Evolutionary conservation across 1,140 invertebrate species (phyloP).

Genomic region (Teleogryllus occipitalis): DNA sequence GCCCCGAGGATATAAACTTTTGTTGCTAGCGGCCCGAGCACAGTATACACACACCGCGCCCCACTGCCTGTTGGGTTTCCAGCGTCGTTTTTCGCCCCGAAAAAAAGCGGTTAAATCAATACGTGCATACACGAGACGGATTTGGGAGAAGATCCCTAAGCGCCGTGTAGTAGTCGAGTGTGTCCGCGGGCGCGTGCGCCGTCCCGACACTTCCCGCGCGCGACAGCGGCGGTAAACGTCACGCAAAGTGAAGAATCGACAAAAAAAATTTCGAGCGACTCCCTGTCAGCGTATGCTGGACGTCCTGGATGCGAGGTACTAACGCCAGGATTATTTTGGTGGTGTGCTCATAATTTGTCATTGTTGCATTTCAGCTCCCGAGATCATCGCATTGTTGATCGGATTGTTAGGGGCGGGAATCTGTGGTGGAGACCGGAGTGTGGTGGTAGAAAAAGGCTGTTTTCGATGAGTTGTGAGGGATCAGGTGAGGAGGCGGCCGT

Average conservation of each 20-base stretch:
- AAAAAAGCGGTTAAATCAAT: not conserved
- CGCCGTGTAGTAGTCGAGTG: too few relatives aligned
- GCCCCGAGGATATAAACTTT: not conserved
- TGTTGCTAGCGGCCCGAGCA: not conserved
- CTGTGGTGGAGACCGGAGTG: too few relatives aligned
- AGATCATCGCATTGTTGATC: too few relatives aligned
- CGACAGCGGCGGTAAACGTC: too few relatives aligned
- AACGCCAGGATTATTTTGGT: not conserved
- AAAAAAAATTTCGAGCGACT: not conserved
- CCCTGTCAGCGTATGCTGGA: not conserved
- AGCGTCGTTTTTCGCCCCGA: not conserved
- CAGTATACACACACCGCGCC: not conserved
- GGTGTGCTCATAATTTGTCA: not conserved
- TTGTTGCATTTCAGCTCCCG: not conserved
- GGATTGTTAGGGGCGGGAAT: too few relatives aligned
- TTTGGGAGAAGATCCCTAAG: not conserved
- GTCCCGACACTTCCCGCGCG: too few relatives aligned
- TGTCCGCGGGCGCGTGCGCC: too few relatives aligned
- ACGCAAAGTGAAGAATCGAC: too few relatives aligned
- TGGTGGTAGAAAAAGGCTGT: too few relatives aligned
- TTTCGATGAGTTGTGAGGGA: too few relatives aligned
- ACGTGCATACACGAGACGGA: not conserved
- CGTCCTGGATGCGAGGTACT: not conserved
- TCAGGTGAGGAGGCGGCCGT: too few relatives aligned
- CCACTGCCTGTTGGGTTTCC: not conserved